Conservation (phyloP, 2,113 vertebrate genomes). For the Nerophis ophidion region DNA sequence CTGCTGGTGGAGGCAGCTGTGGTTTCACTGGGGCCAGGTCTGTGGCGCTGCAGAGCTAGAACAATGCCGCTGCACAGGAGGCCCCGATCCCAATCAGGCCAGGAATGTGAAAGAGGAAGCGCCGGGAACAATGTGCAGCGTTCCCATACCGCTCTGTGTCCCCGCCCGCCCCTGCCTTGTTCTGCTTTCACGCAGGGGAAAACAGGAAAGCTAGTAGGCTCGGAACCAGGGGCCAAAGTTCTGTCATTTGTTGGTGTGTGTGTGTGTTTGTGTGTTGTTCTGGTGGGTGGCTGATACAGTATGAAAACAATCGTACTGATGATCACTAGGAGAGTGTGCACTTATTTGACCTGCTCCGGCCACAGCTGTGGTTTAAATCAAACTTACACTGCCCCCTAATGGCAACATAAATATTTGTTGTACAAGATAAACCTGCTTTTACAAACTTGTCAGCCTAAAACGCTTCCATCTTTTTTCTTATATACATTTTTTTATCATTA, state of each 20-base stretch:
- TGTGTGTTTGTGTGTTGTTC: no score
- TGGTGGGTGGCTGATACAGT: conserved; percentile 5
- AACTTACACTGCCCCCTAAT: conserved; percentile 49
- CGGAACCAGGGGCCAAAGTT: conserved; percentile 32
- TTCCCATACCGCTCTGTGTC: conserved; percentile 50
- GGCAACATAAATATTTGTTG: conserved; percentile 9
- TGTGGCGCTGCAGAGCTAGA: conserved; percentile 43
- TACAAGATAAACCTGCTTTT: no score
- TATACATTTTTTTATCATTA: no score
- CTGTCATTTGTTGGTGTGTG: conserved; percentile 36
- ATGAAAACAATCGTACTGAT: conserved; percentile 13
- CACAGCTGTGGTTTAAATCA: conserved; percentile 24
- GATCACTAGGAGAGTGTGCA: conserved; percentile 12
- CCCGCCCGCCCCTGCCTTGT: conserved; percentile 42
- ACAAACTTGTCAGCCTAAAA: no score
- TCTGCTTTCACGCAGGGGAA: conserved; percentile 55
- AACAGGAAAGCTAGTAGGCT: conserved; percentile 65
- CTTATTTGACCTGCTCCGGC: conserved; percentile 16
- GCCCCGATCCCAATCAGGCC: conserved; percentile 67
- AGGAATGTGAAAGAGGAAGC: conserved; percentile 78
- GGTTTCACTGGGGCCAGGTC: conserved; percentile 47
- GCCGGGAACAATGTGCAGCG: conserved; percentile 67
- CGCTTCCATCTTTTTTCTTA: no score
- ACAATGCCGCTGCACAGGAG: conserved; percentile 57
- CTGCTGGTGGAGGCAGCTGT: conserved; percentile 49